Evolutionary conservation across 2,888 invertebrate genomes (phyloP).

Genomic region (Lycocerus yunnanus): DNA sequence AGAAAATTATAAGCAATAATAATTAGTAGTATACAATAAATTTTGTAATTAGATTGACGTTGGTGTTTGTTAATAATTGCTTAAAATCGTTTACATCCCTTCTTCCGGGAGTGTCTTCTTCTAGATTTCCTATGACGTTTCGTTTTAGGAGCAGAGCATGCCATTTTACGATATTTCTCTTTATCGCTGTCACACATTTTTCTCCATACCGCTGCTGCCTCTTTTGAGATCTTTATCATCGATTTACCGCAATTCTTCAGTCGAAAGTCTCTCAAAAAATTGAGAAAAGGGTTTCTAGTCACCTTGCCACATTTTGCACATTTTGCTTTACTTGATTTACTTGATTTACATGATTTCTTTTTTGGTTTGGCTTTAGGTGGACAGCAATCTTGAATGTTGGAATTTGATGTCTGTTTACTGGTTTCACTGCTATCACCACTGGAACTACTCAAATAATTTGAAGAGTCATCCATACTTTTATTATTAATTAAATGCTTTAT

Average conservation of each 20-base stretch:
- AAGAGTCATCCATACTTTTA: background rate
- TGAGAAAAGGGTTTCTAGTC: background rate
- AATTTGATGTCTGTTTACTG: background rate
- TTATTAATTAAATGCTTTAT: too few relatives aligned
- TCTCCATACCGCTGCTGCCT: background rate
- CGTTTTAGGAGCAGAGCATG: background rate
- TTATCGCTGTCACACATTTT: background rate
- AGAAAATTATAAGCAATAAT: too few relatives aligned
- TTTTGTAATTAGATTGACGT: too few relatives aligned
- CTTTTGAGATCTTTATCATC: background rate
- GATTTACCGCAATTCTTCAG: background rate
- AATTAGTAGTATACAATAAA: too few relatives aligned
- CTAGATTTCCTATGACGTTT: background rate
- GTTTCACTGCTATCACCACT: too few relatives aligned
- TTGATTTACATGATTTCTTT: background rate
- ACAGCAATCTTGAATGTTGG: background rate
- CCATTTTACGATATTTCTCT: background rate
- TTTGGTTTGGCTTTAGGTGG: background rate
- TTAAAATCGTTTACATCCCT: too few relatives aligned
- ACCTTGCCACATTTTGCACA: background rate
- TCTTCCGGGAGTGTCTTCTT: too few relatives aligned
- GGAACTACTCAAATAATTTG: background rate
- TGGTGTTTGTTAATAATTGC: too few relatives aligned
- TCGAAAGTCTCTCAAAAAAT: background rate
- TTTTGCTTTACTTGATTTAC: background rate